Base-by-base conservation (phyloP, 2,888 invertebrate species). In the Erebia ligea region DNA sequence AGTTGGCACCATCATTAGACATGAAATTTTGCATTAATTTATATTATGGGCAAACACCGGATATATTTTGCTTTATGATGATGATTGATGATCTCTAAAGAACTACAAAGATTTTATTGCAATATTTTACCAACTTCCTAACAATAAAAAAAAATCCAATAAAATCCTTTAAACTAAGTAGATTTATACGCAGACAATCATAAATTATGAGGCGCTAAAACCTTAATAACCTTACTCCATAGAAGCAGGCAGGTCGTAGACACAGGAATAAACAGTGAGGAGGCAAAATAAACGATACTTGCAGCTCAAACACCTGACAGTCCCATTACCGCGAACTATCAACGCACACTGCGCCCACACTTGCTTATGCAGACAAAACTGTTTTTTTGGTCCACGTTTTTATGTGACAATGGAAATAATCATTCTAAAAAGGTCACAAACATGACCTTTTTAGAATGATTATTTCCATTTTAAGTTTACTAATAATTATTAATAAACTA, bases 301-400 rank as follows among this genome's bases (percentile, higher is more conserved):
- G 81, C 85, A 84, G 81, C 80, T 86, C 87, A 88, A 86, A 87
- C 86, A 88, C 85, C 82, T 87, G 89, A 89, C 89, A 89, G 87
- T 77, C 85, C 87, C 84, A 89, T 89, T 89, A 89, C 86, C 80
- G 82, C 79, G 85, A 84, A 86, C 85, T 87, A 84, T 86, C 83
- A 81, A 77, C 81, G 83, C 77, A 80, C 77, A 71, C 76, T 77
- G 79, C 75, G 69, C 62, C 73, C 64, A 72, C 75, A 67, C 65
- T 11, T 25, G 57, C 42, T 9, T 54, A 71, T 64, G 13, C 58
- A 67, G 40, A 72, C 57, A 67, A 73, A 74, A 52, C 34, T 17
- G 40, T 19, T 57, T 64, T 68, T 70, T 73, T n/a, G 52, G 45
- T 62, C 57, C 50, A 45, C 52, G 11, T n/a, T 69, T 57, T 54